phyloP scores from a whole-genome alignment of 2,113 vertebrate species.

The Melanocharis versteri region DNA sequence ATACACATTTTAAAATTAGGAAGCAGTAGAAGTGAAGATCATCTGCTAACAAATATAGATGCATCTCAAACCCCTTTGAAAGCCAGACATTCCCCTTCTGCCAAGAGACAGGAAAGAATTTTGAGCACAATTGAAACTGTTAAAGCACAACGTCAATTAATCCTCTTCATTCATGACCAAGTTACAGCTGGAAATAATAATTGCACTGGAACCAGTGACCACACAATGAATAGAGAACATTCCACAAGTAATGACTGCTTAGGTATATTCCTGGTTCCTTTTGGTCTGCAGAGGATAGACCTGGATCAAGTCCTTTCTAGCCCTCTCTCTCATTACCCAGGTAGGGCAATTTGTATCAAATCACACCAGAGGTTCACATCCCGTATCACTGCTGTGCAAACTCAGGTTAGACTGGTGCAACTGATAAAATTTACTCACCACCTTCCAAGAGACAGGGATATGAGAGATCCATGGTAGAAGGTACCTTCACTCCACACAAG shows the following conservation, averaged over 20 bases:
- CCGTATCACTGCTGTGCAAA: background rate
- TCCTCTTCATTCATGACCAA: background rate
- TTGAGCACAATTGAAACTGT: background rate
- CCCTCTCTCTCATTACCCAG: background rate
- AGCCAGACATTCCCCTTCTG: background rate
- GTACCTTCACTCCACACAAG: accelerated
- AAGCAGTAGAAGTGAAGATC: background rate
- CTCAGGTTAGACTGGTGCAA: background rate
- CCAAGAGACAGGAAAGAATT: background rate
- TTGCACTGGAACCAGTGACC: background rate
- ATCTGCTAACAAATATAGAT: background rate
- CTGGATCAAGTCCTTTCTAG: background rate
- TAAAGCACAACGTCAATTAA: background rate
- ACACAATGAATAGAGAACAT: background rate
- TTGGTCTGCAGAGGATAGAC: background rate
- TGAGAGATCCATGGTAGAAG: background rate
- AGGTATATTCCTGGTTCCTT: background rate
- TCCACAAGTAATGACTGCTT: background rate
- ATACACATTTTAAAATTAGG: background rate
- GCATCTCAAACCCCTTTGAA: background rate
- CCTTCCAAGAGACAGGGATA: background rate
- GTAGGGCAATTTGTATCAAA: background rate
- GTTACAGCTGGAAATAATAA: background rate
- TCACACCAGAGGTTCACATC: background rate
- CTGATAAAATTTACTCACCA: background rate